These are phyloP conservation scores for Nettapus auritus DNA, from an alignment of 2,113 vertebrate species.

Conservation along the genomic window DNA sequence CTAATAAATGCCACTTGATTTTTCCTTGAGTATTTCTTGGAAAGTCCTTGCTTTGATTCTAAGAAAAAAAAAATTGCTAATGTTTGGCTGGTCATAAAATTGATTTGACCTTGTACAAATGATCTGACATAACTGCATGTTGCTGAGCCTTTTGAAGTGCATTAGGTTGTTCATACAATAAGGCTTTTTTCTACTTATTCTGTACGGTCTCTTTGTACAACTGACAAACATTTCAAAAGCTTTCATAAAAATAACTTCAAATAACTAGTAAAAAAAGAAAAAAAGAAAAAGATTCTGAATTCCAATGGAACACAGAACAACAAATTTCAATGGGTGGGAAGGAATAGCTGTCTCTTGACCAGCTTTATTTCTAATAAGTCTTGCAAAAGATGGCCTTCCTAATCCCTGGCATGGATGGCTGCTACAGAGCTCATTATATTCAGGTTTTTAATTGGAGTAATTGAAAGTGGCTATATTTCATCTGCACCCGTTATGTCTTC, in stretches of 20 bases:
- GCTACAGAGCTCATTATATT: background rate
- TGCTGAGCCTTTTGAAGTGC: background rate
- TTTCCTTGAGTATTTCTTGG: slow-evolving; percentile 16
- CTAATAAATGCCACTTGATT: background rate
- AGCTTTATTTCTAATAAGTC: background rate
- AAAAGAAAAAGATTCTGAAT: background rate
- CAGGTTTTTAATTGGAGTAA: background rate
- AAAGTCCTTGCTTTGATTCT: slow-evolving; percentile 14
- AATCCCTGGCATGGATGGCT: background rate
- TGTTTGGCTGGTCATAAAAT: slow-evolving; percentile 3
- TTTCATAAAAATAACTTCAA: background rate
- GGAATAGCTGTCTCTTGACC: background rate
- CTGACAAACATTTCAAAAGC: background rate
- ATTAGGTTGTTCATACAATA: background rate
- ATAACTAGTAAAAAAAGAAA: background rate
- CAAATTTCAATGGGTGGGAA: background rate
- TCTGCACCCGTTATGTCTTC: background rate
- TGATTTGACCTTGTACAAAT: slow-evolving; percentile 31
- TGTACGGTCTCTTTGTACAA: background rate
- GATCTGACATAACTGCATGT: fast-evolving
- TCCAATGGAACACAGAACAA: background rate
- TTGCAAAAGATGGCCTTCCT: background rate
- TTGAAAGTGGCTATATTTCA: background rate
- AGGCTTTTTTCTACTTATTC: background rate
- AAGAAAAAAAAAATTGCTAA: slow-evolving; percentile 24